Evolutionary conservation across 2,797 vertebrate species (phyloP).

Genomic region (Labroides dimidiatus): DNA sequence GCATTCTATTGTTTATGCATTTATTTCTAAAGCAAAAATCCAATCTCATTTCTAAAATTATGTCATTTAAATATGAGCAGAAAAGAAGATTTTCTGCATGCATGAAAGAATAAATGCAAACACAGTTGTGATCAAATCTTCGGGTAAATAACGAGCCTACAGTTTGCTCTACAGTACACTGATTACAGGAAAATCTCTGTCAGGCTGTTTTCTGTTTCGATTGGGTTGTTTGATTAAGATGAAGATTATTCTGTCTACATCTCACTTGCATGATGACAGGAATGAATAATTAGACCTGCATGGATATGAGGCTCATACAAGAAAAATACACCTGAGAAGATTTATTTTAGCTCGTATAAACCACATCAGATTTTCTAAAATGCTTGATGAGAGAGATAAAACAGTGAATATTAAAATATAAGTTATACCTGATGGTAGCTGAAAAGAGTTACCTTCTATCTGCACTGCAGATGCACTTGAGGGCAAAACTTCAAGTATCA

Average conservation of each 20-base stretch:
- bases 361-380: not conserved
- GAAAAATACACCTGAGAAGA: not conserved
- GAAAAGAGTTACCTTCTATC: too few relatives aligned
- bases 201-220: slow-evolving; percentile 11
- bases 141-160: slow-evolving; percentile 3
- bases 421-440: too few relatives aligned
- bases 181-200: slow-evolving; percentile 18
- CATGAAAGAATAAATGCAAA: not conserved
- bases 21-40: slow-evolving; percentile 11
- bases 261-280: slow-evolving; percentile 12
- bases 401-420: not conserved
- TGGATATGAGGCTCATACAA: not conserved
- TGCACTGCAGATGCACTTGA: not conserved
- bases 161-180: slow-evolving; percentile 7
- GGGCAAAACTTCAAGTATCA: not conserved
- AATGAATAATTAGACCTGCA: not conserved
- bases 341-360: not conserved
- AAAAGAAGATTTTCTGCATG: not conserved
- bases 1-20: slow-evolving; percentile 15
- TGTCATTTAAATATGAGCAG: slow-evolving; percentile 13
- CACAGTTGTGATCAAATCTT: not conserved
- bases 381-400: slow-evolving; percentile 1
- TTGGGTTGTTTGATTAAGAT: slow-evolving; percentile 17
- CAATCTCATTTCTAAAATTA: slow-evolving; percentile 4
- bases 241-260: slow-evolving; percentile 5